A percentile compares a stretch with the other conserved stretches of the same genome.
phyloP scores from a whole-genome alignment of 2,797 vertebrate species.

The Phaenicophaeus curvirostris region DNA sequence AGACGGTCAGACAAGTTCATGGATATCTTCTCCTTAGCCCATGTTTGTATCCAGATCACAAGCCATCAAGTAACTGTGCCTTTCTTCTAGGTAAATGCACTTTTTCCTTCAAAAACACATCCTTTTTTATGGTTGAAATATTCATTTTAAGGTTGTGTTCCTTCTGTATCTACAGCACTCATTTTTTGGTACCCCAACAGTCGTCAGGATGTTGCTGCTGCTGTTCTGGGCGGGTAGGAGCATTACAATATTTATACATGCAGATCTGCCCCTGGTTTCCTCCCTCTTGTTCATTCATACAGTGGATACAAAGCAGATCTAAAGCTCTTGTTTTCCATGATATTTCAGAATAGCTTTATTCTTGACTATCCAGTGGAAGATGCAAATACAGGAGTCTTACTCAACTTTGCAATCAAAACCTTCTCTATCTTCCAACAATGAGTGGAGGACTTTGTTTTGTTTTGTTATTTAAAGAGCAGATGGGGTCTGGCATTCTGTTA shows the following conservation, averaged over 20 bases:
- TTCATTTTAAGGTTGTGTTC: background rate
- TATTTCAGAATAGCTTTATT: background rate
- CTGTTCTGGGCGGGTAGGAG: background rate
- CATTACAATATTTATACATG: background rate
- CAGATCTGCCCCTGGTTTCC: background rate
- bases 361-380: background rate
- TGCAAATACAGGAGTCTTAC: background rate
- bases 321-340: background rate
- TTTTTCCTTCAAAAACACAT: background rate
- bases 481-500: constrained; percentile 18
- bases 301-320: background rate
- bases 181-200: background rate
- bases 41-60: background rate
- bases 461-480: constrained; percentile 49
- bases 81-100: background rate
- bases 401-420: background rate
- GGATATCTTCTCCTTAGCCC: background rate
- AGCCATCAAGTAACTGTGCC: background rate
- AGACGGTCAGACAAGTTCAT: background rate
- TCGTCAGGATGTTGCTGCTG: rapidly evolving
- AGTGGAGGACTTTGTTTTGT: background rate
- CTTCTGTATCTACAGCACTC: background rate
- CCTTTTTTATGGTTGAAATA: background rate
- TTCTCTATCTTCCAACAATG: background rate
- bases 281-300: background rate